phyloP scores from a whole-genome alignment of 2,113 vertebrate species.

The Machaerirhynchus nigripectus region DNA sequence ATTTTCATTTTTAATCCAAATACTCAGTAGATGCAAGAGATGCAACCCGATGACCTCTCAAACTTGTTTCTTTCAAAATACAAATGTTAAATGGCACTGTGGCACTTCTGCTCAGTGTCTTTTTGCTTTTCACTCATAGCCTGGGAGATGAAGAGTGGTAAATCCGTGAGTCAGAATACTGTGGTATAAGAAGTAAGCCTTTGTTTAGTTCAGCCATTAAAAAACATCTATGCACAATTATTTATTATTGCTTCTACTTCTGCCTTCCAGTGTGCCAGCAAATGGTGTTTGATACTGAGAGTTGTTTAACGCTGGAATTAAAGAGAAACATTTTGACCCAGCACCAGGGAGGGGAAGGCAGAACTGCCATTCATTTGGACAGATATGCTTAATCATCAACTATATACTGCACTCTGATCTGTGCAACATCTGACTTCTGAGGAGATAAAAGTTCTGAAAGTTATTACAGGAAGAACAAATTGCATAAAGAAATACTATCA shows the following conservation, averaged over 20 bases:
- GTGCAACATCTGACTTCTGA: neutral
- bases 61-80: neutral
- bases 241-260: neutral
- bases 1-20: neutral
- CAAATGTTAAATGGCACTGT: neutral
- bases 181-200: neutral
- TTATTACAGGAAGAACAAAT: neutral
- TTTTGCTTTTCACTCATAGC: neutral
- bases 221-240: neutral
- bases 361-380: neutral
- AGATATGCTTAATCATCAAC: constrained; percentile 5
- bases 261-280: neutral
- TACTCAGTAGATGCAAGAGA: neutral
- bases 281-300: neutral
- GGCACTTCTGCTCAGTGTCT: neutral
- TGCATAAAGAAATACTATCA: neutral
- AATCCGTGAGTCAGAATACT: neutral
- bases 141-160: neutral
- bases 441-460: neutral
- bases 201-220: neutral
- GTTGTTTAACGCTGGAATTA: neutral
- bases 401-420: neutral
- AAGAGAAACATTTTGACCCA: neutral
- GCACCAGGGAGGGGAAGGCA: neutral
- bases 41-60: neutral